Percentiles rank a stretch among this genome's conserved stretches.
Conservation (phyloP, 1,140 invertebrate genomes). For the Atta texana region DNA sequence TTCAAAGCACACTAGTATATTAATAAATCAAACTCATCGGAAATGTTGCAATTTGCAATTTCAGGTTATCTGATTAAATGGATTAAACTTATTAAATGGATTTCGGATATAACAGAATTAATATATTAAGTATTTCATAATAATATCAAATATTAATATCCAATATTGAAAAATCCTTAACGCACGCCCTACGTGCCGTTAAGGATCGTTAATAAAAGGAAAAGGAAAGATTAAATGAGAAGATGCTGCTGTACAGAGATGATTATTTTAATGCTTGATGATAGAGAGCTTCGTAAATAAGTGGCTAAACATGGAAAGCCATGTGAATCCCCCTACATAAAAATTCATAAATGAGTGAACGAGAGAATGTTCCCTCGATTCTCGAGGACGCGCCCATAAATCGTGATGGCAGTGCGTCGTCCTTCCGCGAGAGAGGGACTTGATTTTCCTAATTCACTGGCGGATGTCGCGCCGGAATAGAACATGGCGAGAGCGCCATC, state of each 20-base stretch:
- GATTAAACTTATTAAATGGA: background rate
- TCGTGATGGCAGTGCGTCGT: conserved; percentile 17
- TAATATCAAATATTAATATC: background rate
- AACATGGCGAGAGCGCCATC: conserved; percentile 45
- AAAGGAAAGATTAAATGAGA: background rate
- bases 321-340: conserved; percentile 58
- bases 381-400: conserved; percentile 51
- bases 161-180: background rate
- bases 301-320: conserved; percentile 51
- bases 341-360: conserved; percentile 70
- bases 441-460: conserved; percentile 52
- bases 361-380: conserved; percentile 44
- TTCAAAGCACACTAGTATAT: background rate
- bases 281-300: conserved; percentile 57
- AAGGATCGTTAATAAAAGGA: background rate
- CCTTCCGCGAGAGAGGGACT: conserved; percentile 19
- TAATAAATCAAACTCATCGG: background rate
- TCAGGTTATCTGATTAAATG: background rate
- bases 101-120: background rate
- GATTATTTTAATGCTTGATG: conserved; percentile 20
- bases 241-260: background rate
- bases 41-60: background rate
- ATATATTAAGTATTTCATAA: background rate
- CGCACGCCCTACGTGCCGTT: too few species aligned
- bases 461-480: conserved; percentile 71